Percentiles rank a stretch among this genome's conserved stretches.
Evolutionary conservation across 2,888 invertebrate genomes (phyloP).

Genomic region (Anorthoa munda): DNA sequence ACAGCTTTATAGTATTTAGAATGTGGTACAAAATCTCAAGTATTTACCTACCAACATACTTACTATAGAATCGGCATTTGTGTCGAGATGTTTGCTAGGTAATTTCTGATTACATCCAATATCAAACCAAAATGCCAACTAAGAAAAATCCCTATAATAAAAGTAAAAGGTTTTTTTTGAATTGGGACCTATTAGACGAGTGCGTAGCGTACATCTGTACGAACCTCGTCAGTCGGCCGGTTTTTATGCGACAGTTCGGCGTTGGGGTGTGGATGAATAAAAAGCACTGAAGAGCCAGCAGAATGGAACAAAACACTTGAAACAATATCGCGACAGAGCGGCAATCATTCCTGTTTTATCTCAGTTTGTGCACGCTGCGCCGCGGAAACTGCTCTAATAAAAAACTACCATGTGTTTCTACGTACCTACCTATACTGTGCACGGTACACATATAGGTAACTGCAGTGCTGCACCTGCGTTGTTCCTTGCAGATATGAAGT

Average conservation of each 20-base stretch:
- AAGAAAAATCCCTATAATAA: background rate
- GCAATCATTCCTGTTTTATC: slow-evolving; percentile 90
- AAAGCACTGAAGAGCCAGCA: slow-evolving; percentile 79
- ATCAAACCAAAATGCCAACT: background rate
- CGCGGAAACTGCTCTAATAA: slow-evolving; percentile 88
- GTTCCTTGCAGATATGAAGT: slow-evolving; percentile 65
- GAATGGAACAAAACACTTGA: slow-evolving; percentile 88
- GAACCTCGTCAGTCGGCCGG: slow-evolving; percentile 71
- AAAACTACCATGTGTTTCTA: slow-evolving; percentile 84
- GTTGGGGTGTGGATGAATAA: slow-evolving; percentile 82
- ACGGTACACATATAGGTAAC: slow-evolving; percentile 59
- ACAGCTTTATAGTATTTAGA: slow-evolving; percentile 64
- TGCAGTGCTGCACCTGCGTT: slow-evolving; percentile 69
- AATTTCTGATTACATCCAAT: background rate
- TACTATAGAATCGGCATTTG: background rate
- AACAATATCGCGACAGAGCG: slow-evolving; percentile 89
- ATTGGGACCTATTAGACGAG: slow-evolving; percentile 12
- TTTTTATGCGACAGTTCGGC: slow-evolving; percentile 77
- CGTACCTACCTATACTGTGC: slow-evolving; percentile 59
- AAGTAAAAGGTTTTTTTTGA: slow-evolving; percentile 15
- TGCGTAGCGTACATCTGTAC: slow-evolving; percentile 66
- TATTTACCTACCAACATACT: slow-evolving; percentile 17
- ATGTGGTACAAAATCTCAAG: slow-evolving; percentile 61
- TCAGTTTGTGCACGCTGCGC: slow-evolving; percentile 88
- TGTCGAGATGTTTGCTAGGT: background rate